These are phyloP conservation scores for Drosophila kurseongensis DNA, from an alignment of 1,140 invertebrate genomes.

Conservation along the genomic window DNA sequence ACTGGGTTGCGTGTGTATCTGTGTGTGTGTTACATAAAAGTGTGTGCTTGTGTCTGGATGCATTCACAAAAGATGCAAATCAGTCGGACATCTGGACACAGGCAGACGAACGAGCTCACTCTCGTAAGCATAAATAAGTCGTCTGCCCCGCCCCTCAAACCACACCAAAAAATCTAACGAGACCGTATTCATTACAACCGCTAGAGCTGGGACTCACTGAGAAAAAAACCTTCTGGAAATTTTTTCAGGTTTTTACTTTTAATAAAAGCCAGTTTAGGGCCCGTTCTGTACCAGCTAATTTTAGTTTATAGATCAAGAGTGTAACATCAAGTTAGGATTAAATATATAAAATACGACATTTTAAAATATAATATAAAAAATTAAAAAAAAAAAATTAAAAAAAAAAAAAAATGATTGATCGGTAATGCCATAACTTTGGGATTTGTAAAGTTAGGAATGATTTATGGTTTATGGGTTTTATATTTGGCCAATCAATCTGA, in stretches of 20 bases:
- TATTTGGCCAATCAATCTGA: too few relatives aligned
- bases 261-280: too few relatives aligned
- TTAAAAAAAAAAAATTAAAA: too few relatives aligned
- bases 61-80: constrained; percentile 79
- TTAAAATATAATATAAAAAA: too few relatives aligned
- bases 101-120: constrained; percentile 49
- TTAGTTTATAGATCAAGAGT: too few relatives aligned
- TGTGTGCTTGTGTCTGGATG: constrained; percentile 29
- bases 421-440: too few relatives aligned
- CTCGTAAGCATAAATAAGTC: constrained; percentile 74
- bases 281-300: too few relatives aligned
- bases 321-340: too few relatives aligned
- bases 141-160: constrained; percentile 44
- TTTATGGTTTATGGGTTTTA: too few relatives aligned
- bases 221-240: neutral
- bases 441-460: too few relatives aligned
- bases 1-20: constrained; percentile 3
- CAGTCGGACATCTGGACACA: constrained; percentile 65
- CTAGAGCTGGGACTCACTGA: constrained; percentile 13
- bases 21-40: neutral
- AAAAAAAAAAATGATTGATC: too few relatives aligned
- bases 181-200: constrained; percentile 67
- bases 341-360: too few relatives aligned
- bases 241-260: neutral
- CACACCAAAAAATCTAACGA: constrained; percentile 57